Evolutionary conservation across 2,797 vertebrate species (phyloP).

Genomic region (Neomorphus geoffroyi): DNA sequence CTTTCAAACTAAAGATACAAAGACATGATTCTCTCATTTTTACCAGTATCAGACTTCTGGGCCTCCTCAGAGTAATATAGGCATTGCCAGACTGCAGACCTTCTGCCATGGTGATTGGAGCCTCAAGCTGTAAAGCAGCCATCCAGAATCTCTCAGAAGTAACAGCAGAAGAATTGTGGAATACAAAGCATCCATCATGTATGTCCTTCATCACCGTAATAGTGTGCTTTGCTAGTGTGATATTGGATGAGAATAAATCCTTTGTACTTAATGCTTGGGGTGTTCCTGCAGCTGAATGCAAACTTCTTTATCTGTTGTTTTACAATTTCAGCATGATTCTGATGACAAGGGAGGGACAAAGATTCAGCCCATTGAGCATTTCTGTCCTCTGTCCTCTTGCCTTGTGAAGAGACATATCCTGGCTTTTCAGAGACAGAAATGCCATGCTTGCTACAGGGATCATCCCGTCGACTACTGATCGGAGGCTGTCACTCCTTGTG

Average conservation of each 20-base stretch:
- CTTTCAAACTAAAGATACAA: not conserved
- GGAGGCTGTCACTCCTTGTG: not conserved
- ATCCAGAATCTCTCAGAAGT: not conserved
- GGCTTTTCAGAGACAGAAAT: not conserved
- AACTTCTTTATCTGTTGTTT: accelerated
- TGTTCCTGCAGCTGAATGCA: not conserved
- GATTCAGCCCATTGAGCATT: not conserved
- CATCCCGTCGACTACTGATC: not conserved
- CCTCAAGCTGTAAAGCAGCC: accelerated
- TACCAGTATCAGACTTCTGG: not conserved
- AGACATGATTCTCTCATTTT: not conserved
- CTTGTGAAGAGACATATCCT: not conserved
- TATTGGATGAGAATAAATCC: not conserved
- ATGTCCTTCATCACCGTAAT: not conserved
- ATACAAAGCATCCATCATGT: accelerated
- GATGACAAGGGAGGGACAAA: not conserved
- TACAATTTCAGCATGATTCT: not conserved
- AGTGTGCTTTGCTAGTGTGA: not conserved
- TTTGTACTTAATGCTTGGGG: not conserved
- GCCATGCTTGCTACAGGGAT: not conserved
- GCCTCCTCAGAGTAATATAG: not conserved
- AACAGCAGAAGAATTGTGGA: not conserved
- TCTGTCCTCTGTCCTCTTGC: not conserved
- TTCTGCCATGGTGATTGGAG: not conserved
- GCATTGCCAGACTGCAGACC: not conserved